Base-by-base conservation (phyloP, 2,888 invertebrate species). In the Polydesmus complanatus region DNA sequence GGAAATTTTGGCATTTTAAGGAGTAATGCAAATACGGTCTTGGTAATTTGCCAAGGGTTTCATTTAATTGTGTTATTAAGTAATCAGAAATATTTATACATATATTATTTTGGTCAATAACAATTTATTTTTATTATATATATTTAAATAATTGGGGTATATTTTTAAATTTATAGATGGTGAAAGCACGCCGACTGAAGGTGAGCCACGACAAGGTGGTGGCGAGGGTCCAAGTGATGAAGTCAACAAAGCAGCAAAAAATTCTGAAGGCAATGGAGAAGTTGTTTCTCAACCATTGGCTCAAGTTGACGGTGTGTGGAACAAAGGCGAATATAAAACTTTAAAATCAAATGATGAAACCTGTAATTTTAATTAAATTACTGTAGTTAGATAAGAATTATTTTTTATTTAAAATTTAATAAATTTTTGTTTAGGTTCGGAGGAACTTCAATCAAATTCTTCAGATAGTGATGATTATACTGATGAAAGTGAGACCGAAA, bases 401-500 rank as follows among this genome's bases (percentile, higher is more conserved):
- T 8, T 37, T 5, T 37, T 8, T 8, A 37, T 37, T 37, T 37
- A 37, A 37, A 8, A 8, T 14, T 8, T 14, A 8, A 14, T 14
- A 14, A 14, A 37, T 37, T 37, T 37, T 8, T 37, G 5, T 5
- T 37, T 14, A 37, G 37, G 37, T 37, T 37, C 37, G 14, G 37
- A 37, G 14, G 37, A 37, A 37, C 14, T 37, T 5, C 8, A 37
- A 14, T 37, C 37, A 8, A 14, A 14, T 58, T 21, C 2, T 8
- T 21, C 52, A 58, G 52, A 53, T 27, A 18, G 25, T 14, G 60
- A 60, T 56, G 60, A 49, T 8, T 26, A 56, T 2, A 56, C 3
- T n/a, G 61, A 56, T 37, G 52, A 47, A 11, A 52, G 62, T 61
- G 65, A 65, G 21, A 84, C 84, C n/a, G 83, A 83, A 49, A 84